These are phyloP conservation scores for Macrotis lagotis DNA, from an alignment of 2,113 vertebrate species.

Conservation along the genomic window DNA sequence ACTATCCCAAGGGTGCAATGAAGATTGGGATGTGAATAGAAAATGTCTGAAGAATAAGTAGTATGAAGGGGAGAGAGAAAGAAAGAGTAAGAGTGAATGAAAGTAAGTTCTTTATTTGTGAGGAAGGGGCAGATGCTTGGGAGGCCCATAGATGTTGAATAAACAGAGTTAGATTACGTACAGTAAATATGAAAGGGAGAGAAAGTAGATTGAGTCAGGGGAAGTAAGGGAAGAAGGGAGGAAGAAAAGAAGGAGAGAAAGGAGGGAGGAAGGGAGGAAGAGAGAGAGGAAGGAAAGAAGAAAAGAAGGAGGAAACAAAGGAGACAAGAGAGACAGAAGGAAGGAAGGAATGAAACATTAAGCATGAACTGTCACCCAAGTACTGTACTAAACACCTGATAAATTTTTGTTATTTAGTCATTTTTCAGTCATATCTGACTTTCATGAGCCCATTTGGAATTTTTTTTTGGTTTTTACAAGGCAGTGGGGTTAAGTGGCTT, in stretches of 20 bases:
- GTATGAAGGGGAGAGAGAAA: neutral
- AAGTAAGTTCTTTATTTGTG: neutral
- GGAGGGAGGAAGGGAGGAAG: neutral
- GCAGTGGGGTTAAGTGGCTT: too few relatives aligned
- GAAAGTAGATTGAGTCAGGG: neutral
- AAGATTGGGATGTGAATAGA: neutral
- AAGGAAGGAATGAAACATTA: neutral
- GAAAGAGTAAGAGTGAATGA: neutral
- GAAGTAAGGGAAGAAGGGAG: neutral
- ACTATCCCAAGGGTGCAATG: neutral
- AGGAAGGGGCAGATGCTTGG: neutral
- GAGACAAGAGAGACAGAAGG: too few relatives aligned
- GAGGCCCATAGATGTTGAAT: neutral
- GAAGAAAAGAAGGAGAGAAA: neutral
- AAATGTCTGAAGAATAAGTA: neutral
- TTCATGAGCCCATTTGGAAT: neutral
- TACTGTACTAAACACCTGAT: neutral
- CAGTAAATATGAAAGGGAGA: neutral
- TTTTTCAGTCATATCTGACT: neutral
- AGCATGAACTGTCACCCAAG: neutral
- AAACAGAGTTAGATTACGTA: neutral
- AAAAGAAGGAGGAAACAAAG: neutral
- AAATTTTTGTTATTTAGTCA: neutral
- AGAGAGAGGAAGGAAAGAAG: neutral
- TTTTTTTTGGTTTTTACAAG: too few relatives aligned